Percentiles rank a stretch among this genome's conserved stretches.
Evolutionary conservation across 2,888 invertebrate genomes (phyloP).

Genomic region (Oscheius sp.): DNA sequence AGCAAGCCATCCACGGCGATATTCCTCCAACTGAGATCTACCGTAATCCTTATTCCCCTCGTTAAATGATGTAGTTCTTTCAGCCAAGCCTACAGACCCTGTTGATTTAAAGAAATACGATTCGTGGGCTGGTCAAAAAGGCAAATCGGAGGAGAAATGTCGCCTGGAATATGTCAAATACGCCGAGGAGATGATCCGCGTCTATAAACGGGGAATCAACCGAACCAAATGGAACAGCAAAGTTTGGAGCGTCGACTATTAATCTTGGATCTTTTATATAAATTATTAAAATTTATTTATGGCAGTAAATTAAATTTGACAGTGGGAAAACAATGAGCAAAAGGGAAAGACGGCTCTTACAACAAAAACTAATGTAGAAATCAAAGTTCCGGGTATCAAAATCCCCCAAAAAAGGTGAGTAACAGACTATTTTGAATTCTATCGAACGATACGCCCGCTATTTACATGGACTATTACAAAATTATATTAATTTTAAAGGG

Average conservation of each 20-base stretch:
- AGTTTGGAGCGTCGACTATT: constrained; percentile 59
- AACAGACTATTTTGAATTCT: too few species aligned
- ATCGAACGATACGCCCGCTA: too few species aligned
- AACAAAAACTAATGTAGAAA: not conserved
- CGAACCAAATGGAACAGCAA: constrained; percentile 62
- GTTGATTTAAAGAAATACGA: constrained; percentile 51
- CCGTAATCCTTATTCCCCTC: constrained; percentile 41
- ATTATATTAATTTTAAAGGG: not conserved
- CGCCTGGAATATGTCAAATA: constrained; percentile 53
- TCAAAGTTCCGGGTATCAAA: too few species aligned
- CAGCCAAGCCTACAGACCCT: constrained; percentile 32
- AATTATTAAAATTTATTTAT: not conserved
- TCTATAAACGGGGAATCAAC: constrained; percentile 43
- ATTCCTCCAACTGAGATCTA: constrained; percentile 55
- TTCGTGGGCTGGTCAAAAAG: constrained; percentile 49
- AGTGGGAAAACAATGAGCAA: not conserved
- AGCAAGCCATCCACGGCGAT: constrained; percentile 63
- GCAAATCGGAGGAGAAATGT: constrained; percentile 41
- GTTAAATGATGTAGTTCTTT: not conserved
- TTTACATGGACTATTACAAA: too few species aligned
- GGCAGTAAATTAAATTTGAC: constrained; percentile 17
- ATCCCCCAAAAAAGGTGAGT: too few species aligned
- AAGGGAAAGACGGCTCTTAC: not conserved
- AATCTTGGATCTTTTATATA: constrained; percentile 1
- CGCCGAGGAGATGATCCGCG: constrained; percentile 59